Conservation (phyloP, 2,888 invertebrate species). For the Diarsia rubi region DNA sequence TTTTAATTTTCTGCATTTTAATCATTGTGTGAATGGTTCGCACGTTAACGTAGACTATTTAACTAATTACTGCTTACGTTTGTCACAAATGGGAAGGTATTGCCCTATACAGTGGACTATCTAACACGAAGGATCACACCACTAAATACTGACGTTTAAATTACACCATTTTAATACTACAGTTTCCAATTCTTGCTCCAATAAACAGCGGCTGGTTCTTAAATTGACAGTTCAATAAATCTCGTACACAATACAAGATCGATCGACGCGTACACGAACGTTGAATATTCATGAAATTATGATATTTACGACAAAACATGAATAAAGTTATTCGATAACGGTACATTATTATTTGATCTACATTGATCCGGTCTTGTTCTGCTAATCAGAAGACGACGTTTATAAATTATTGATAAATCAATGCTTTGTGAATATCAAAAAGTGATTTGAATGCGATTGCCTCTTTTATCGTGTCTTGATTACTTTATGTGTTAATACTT, state of each 20-base stretch:
- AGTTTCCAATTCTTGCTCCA: constrained; percentile 16
- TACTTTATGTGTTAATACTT: constrained; percentile 10
- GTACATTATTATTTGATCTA: constrained; percentile 51
- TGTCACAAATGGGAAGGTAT: neutral
- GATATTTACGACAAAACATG: constrained; percentile 56
- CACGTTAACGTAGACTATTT: neutral
- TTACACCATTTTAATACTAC: constrained; percentile 16
- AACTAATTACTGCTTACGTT: neutral
- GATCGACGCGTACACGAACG: constrained; percentile 32
- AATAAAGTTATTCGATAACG: constrained; percentile 55
- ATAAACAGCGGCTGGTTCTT: constrained; percentile 33
- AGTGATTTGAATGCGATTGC: neutral
- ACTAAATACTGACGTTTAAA: neutral
- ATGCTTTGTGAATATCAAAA: constrained; percentile 21
- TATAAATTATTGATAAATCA: constrained; percentile 41
- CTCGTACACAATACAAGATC: constrained; percentile 52
- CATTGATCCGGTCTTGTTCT: constrained; percentile 50
- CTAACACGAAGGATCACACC: neutral
- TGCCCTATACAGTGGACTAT: neutral
- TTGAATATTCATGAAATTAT: constrained; percentile 59
- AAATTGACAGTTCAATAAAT: constrained; percentile 56
- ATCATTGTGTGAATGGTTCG: neutral
- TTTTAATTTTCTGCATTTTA: neutral
- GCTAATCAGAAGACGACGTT: constrained; percentile 29
- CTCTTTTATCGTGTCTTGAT: constrained; percentile 6